phyloP scores from a whole-genome alignment of 1,140 invertebrate species.

The Calephelis virginiensis region DNA sequence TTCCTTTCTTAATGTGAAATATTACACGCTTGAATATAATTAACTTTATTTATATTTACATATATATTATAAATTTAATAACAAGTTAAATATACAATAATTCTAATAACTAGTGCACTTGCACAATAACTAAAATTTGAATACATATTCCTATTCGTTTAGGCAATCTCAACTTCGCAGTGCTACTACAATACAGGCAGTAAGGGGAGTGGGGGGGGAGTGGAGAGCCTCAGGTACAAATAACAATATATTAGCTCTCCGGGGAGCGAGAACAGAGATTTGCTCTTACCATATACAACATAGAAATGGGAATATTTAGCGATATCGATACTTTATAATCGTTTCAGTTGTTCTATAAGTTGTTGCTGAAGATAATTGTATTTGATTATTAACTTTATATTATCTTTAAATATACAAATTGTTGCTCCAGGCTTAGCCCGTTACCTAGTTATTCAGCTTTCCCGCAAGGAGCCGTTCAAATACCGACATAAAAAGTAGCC shows the following conservation, averaged over 20 bases:
- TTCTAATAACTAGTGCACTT: not conserved
- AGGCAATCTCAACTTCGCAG: not conserved
- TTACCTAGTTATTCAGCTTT: no score
- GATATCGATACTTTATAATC: conserved; percentile 6
- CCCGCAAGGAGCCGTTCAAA: no score
- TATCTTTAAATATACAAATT: no score
- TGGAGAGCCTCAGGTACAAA: conserved; percentile 52
- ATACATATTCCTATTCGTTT: conserved; percentile 1
- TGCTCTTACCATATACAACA: conserved; percentile 47
- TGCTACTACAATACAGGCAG: conserved; percentile 8
- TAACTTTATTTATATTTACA: no score
- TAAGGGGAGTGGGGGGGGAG: not conserved
- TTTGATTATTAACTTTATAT: no score
- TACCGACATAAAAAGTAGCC: no score
- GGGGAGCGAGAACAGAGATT: conserved; percentile 58
- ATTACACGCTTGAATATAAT: no score
- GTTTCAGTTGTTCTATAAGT: not conserved
- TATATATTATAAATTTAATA: no score
- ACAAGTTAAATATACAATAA: no score
- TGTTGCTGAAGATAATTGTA: no score
- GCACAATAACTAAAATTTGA: not conserved
- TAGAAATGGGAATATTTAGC: conserved; percentile 1
- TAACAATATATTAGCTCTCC: conserved; percentile 69
- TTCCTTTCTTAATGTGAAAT: no score
- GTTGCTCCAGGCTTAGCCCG: no score